phyloP scores from a whole-genome alignment of 2,797 vertebrate genomes.

The Coregonus ussuriensis region DNA sequence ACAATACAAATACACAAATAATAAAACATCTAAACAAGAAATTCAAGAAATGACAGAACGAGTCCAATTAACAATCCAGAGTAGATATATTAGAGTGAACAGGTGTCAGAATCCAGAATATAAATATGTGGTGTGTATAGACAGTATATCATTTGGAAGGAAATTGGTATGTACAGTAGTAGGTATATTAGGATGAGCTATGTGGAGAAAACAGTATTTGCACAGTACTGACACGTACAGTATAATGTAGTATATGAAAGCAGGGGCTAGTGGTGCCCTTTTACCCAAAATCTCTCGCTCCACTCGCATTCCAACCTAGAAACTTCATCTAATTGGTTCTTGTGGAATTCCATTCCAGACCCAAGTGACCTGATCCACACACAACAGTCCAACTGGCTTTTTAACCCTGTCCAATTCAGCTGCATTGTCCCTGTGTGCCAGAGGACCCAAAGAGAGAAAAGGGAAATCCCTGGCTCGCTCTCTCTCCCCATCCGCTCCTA shows the following conservation, averaged over 20 bases:
- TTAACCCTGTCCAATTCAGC: conserved; percentile 65
- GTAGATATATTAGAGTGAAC: too few species aligned
- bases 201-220: too few species aligned
- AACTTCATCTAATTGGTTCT: conserved; percentile 73
- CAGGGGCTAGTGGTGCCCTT: conserved; percentile 18
- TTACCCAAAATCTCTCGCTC: conserved; percentile 43
- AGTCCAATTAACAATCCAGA: too few species aligned
- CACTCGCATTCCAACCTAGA: conserved; percentile 55
- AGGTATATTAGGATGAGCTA: too few species aligned
- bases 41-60: too few species aligned
- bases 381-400: conserved; percentile 53
- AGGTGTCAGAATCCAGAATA: too few species aligned
- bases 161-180: too few species aligned
- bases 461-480: neutral
- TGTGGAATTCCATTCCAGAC: conserved; percentile 70
- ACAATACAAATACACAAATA: too few species aligned
- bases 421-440: conserved; percentile 42
- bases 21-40: too few species aligned
- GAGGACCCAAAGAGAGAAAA: conserved; percentile 25
- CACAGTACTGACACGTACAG: too few species aligned
- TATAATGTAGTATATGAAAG: conserved; percentile 36
- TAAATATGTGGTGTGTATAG: too few species aligned
- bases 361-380: conserved; percentile 53
- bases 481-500: neutral
- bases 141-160: too few species aligned